Evolutionary conservation across 1,140 invertebrate species (phyloP).

Genomic region (Caenorhabditis remanei): DNA sequence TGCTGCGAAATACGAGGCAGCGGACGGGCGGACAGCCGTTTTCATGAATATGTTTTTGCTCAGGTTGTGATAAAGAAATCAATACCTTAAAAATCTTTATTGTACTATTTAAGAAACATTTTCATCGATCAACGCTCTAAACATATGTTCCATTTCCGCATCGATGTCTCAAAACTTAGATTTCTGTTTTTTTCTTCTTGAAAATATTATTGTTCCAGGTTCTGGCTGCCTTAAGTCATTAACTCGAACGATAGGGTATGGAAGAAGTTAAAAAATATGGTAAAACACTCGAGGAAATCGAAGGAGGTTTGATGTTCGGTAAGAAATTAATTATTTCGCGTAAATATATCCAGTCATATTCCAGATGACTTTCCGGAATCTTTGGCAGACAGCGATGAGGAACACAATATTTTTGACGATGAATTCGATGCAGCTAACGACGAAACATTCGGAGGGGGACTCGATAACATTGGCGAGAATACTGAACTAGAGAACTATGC

Average conservation of each 20-base stretch:
- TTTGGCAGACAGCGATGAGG: conserved; percentile 24
- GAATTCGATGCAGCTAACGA: conserved; percentile 67
- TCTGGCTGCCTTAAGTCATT: not conserved
- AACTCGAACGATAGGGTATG: conserved; percentile 24
- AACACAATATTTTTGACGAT: conserved; percentile 45
- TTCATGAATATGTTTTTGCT: conserved; percentile 17
- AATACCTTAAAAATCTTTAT: no score
- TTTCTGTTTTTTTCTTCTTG: not conserved
- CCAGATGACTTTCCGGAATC: conserved; percentile 36
- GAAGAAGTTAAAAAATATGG: conserved; percentile 46
- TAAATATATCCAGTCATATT: not conserved
- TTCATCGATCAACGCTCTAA: no score
- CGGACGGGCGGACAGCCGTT: conserved; percentile 29
- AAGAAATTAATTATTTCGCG: not conserved
- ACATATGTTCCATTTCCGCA: no score
- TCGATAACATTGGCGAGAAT: conserved; percentile 18
- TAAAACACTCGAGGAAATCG: conserved; percentile 33
- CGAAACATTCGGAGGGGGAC: conserved; percentile 64
- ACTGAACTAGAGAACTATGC: conserved; percentile 63
- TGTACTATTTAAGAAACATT: no score
- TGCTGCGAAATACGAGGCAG: conserved; percentile 20
- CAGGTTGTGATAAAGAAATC: no score
- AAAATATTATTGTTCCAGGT: not conserved
- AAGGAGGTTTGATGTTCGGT: conserved; percentile 43
- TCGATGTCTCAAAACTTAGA: no score